These are phyloP conservation scores for Galago senegalensis DNA, from an alignment of 2,797 vertebrate genomes.

Conservation along the genomic window DNA sequence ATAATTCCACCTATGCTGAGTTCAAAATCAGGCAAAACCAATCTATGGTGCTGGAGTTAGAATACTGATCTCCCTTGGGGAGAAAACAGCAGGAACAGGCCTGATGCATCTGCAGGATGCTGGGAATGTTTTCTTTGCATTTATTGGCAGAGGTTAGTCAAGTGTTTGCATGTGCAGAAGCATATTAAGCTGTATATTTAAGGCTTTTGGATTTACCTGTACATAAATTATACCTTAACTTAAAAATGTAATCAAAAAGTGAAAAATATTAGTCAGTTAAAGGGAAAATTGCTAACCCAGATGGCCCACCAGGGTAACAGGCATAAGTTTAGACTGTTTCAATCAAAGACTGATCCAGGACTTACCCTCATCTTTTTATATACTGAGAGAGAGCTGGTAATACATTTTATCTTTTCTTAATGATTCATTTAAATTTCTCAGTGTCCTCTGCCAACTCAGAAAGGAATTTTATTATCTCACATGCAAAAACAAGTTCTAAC, in stretches of 20 bases:
- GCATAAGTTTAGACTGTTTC: background rate
- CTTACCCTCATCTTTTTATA: background rate
- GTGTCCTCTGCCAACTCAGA: background rate
- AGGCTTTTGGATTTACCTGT: background rate
- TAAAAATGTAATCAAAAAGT: background rate
- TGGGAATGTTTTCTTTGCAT: background rate
- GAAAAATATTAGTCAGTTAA: background rate
- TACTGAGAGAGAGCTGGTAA: background rate
- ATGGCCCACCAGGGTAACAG: background rate
- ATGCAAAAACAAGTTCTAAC: background rate
- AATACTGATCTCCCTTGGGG: background rate
- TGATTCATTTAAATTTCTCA: background rate
- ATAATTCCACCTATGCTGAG: background rate
- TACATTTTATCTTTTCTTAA: background rate
- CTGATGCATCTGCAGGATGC: accelerated
- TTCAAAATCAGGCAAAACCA: background rate
- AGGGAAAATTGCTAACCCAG: background rate
- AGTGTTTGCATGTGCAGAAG: background rate
- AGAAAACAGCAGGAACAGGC: background rate
- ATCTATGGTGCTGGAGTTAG: background rate
- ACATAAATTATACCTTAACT: background rate
- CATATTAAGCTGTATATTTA: background rate
- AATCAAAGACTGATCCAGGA: background rate
- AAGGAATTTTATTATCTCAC: background rate
- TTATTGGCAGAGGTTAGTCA: background rate